Percentiles rank a stretch among this genome's conserved stretches.
Conservation (phyloP, 2,888 invertebrate species). For the Lydus trimaculatus region DNA sequence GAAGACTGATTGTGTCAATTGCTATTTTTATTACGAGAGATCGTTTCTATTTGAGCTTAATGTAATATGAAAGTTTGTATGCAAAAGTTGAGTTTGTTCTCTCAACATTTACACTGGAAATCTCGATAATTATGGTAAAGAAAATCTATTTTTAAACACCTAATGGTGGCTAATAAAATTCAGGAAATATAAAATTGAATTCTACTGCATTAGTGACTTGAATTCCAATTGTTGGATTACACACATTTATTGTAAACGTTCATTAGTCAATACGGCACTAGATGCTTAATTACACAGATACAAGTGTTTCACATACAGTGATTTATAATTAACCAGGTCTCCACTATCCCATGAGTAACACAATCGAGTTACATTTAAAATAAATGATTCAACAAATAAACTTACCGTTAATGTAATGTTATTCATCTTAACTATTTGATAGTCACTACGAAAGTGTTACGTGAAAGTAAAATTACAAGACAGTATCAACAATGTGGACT, state of each 20-base stretch:
- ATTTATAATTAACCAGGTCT: slow-evolving; percentile 1
- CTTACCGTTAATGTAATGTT: neutral
- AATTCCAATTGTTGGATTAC: neutral
- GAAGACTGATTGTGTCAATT: neutral
- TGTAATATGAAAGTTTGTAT: neutral
- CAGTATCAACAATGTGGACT: neutral
- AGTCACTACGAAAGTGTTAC: slow-evolving; percentile 38
- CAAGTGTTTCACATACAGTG: neutral
- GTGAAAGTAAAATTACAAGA: slow-evolving; percentile 36
- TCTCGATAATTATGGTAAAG: too few species aligned
- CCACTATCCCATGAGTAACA: neutral
- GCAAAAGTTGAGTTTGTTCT: too few species aligned
- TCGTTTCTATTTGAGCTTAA: neutral
- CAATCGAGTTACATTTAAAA: neutral
- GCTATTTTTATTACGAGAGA: neutral
- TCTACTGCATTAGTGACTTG: neutral
- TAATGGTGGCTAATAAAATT: neutral
- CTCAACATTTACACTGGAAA: too few species aligned
- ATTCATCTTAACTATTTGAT: slow-evolving; percentile 31
- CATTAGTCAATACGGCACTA: neutral
- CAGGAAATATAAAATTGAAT: neutral
- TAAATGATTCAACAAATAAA: neutral
- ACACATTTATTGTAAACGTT: neutral
- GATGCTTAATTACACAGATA: slow-evolving; percentile 5
- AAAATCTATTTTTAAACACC: neutral